These are phyloP conservation scores for Melanerpes formicivorus DNA, from an alignment of 2,113 vertebrate genomes.

Conservation along the genomic window DNA sequence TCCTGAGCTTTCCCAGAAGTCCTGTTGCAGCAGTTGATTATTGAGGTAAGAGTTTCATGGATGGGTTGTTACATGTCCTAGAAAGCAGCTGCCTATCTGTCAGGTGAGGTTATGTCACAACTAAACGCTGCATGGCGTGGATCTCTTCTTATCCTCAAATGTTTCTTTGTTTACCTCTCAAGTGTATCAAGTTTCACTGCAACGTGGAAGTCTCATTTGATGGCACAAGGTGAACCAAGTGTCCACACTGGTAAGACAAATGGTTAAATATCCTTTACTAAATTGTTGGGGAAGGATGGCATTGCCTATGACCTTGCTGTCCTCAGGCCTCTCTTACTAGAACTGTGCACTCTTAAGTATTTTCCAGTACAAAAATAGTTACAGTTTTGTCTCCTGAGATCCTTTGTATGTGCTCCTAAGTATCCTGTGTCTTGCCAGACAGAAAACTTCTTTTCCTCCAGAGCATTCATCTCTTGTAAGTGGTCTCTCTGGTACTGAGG, in stretches of 20 bases:
- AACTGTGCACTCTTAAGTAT: background rate
- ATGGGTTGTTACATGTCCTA: background rate
- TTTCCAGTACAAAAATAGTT: background rate
- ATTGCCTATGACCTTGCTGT: background rate
- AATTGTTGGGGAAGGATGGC: background rate
- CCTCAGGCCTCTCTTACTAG: background rate
- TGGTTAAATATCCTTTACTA: background rate
- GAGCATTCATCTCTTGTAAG: background rate
- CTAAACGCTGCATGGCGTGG: rapidly evolving
- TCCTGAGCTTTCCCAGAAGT: background rate
- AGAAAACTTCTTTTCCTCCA: background rate
- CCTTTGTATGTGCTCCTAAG: background rate
- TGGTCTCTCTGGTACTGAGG: background rate
- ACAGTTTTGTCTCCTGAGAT: background rate
- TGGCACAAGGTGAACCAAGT: background rate
- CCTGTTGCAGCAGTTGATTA: background rate
- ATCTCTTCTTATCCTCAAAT: background rate
- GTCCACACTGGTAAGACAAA: background rate
- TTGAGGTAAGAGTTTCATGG: background rate
- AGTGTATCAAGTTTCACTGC: background rate
- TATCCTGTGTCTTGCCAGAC: rapidly evolving
- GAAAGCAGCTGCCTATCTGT: background rate
- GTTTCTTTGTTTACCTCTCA: background rate
- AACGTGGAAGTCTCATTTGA: background rate
- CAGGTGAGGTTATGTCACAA: background rate